These are phyloP conservation scores for Hexactinellida sp. DNA, from an alignment of 37 sponge, comb jelly and placozoan genomes.

Conservation along the genomic window DNA sequence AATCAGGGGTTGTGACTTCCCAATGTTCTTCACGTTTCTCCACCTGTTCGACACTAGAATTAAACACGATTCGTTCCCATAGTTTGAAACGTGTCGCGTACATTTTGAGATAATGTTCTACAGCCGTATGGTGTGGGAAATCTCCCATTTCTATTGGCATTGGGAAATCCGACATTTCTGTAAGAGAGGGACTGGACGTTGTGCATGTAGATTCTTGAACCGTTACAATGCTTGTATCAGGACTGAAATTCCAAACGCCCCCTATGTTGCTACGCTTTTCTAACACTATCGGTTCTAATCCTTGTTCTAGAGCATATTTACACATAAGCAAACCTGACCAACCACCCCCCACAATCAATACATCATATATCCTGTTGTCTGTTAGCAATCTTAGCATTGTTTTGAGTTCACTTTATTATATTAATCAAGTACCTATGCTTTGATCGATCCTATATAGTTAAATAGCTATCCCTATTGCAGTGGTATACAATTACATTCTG, in stretches of 20 bases:
- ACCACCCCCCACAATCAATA: neutral
- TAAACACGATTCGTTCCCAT: neutral
- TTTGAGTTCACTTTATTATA: no score
- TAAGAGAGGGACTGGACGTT: slow-evolving; percentile 2
- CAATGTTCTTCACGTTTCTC: neutral
- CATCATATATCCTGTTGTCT: neutral
- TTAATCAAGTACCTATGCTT: no score
- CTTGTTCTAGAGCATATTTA: neutral
- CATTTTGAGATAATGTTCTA: neutral
- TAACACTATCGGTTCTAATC: neutral
- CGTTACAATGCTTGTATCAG: neutral
- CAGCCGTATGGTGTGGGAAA: neutral
- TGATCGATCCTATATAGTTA: no score
- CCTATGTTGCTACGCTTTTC: neutral
- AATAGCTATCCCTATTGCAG: no score
- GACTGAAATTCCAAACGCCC: neutral
- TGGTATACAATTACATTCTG: no score
- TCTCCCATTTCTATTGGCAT: neutral
- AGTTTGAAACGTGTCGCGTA: neutral
- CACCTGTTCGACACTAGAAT: neutral
- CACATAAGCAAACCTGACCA: slow-evolving; percentile 3
- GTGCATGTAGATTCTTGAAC: neutral
- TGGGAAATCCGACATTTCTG: slow-evolving; percentile 11
- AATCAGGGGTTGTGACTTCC: neutral
- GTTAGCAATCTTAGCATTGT: no score